These are phyloP conservation scores for Cosmopolites sordidus DNA, from an alignment of 2,888 invertebrate genomes.

Conservation along the genomic window DNA sequence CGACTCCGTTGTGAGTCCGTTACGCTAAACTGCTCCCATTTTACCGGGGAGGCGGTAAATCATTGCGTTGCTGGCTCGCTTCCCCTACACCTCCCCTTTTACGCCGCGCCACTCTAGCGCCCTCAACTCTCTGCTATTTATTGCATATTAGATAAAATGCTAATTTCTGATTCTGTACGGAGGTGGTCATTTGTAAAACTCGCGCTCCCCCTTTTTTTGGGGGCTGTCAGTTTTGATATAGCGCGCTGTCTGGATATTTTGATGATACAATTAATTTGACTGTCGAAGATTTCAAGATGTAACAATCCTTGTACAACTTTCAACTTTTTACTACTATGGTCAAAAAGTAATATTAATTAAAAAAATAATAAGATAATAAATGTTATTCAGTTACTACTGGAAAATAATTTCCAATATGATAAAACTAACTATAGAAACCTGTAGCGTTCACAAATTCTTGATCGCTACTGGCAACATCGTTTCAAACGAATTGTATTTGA, in stretches of 20 bases:
- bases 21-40: neutral
- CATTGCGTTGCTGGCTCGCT: slow-evolving; percentile 13
- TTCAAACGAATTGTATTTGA: too few relatives aligned
- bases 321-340: too few relatives aligned
- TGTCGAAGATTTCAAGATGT: too few relatives aligned
- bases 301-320: too few relatives aligned
- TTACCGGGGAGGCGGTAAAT: neutral
- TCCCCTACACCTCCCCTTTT: slow-evolving; percentile 18
- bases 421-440: too few relatives aligned
- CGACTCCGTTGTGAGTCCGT: neutral
- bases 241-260: neutral
- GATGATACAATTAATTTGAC: neutral
- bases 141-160: slow-evolving; percentile 29
- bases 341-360: too few relatives aligned
- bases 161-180: slow-evolving; percentile 24
- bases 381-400: too few relatives aligned
- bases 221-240: neutral
- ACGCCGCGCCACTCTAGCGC: neutral
- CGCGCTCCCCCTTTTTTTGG: neutral
- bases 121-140: slow-evolving; percentile 19
- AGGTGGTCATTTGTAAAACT: slow-evolving; percentile 24
- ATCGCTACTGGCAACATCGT: too few relatives aligned
- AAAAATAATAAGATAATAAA: too few relatives aligned
- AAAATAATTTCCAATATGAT: too few relatives aligned
- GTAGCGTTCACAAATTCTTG: too few relatives aligned